These are phyloP conservation scores for Ifrita kowaldi DNA, from an alignment of 2,113 vertebrate species.

Conservation along the genomic window DNA sequence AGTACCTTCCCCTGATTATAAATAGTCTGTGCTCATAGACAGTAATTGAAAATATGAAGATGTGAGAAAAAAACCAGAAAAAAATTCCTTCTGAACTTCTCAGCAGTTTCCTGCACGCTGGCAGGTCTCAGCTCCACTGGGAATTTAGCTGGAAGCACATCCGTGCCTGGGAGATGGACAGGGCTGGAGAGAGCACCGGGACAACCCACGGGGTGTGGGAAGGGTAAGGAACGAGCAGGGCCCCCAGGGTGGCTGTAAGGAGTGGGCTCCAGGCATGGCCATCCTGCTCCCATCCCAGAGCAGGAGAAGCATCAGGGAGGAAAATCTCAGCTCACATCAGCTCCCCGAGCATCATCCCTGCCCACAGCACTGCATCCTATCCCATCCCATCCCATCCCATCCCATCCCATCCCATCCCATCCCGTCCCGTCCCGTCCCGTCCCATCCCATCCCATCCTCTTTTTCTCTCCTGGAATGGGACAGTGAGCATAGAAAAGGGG, in stretches of 20 bases:
- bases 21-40: background rate
- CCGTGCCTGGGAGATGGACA: background rate
- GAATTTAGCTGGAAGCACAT: background rate
- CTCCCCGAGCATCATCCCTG: background rate
- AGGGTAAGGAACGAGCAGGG: background rate
- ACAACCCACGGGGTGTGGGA: background rate
- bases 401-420: background rate
- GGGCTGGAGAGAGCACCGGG: background rate
- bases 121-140: background rate
- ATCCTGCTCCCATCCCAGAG: background rate
- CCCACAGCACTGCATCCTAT: no score
- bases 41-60: background rate
- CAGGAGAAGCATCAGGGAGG: background rate
- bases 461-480: background rate
- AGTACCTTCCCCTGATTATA: background rate
- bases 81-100: background rate
- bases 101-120: background rate
- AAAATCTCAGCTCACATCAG: background rate
- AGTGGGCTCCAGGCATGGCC: rapidly evolving
- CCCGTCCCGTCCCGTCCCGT: background rate
- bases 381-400: no score
- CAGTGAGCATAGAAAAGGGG: background rate
- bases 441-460: no score
- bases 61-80: background rate
- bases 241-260: background rate